phyloP scores from a whole-genome alignment of 2,113 vertebrate genomes.

The Phyllopteryx taeniolatus region DNA sequence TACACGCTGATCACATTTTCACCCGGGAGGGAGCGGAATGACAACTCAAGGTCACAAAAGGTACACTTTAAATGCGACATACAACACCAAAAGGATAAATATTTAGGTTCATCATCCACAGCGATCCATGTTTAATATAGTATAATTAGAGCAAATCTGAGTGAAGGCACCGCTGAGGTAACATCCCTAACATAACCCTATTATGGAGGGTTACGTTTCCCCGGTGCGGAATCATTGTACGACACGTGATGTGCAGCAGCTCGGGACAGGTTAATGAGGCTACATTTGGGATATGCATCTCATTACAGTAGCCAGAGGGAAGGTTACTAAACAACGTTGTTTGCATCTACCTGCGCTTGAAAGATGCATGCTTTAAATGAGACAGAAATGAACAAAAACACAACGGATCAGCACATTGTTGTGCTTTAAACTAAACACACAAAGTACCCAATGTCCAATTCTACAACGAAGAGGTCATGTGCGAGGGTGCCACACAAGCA shows the following conservation, averaged over 20 bases:
- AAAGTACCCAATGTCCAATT: constrained; percentile 3
- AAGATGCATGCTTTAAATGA: constrained; percentile 16
- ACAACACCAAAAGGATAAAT: constrained; percentile 70
- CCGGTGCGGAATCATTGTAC: constrained; percentile 85
- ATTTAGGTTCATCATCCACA: constrained; percentile 67
- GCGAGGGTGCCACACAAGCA: background rate
- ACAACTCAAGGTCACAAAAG: constrained; percentile 47
- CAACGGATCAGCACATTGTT: constrained; percentile 14
- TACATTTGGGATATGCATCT: constrained; percentile 78
- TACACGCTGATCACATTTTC: background rate
- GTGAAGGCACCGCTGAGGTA: constrained; percentile 83
- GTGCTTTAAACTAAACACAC: background rate
- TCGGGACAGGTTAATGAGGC: constrained; percentile 85
- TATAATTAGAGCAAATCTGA: constrained; percentile 82
- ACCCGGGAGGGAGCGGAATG: background rate
- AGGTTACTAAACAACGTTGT: constrained; percentile 52
- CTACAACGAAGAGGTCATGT: constrained; percentile 23
- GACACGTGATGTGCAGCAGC: constrained; percentile 86
- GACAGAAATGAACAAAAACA: constrained; percentile 16
- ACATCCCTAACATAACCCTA: constrained; percentile 88
- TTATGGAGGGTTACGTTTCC: constrained; percentile 85
- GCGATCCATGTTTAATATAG: constrained; percentile 84
- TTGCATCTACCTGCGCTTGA: constrained; percentile 28
- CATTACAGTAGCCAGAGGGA: constrained; percentile 75
- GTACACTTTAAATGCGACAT: constrained; percentile 52